phyloP scores from a whole-genome alignment of 2,888 invertebrate genomes.

The Xestia rhomboidea region DNA sequence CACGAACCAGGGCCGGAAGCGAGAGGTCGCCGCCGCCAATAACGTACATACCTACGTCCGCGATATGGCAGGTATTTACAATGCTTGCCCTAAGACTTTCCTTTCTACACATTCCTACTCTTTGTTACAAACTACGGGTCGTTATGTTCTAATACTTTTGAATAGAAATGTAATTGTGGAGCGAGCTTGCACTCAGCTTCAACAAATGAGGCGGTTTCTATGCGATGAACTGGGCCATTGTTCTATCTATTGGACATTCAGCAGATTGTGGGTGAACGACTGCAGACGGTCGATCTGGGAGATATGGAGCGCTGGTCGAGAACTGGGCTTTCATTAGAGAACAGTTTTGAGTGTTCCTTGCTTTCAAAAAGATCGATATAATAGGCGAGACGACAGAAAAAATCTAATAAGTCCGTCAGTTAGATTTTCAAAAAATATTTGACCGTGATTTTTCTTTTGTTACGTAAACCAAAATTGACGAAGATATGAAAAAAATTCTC shows the following conservation, averaged over 20 bases:
- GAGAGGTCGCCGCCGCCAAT: no score
- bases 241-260: slow-evolving; percentile 28
- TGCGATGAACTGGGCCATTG: slow-evolving; percentile 22
- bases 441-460: no score
- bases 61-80: not conserved
- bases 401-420: no score
- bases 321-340: not conserved
- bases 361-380: not conserved
- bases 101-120: slow-evolving; percentile 21
- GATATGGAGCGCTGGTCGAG: not conserved
- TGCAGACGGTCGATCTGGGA: not conserved
- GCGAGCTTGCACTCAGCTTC: slow-evolving; percentile 31
- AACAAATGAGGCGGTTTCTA: slow-evolving; percentile 42
- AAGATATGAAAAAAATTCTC: no score
- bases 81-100: not conserved
- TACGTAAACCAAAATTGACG: no score
- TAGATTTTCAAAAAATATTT: no score
- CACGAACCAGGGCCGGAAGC: no score
- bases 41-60: not conserved
- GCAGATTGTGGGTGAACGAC: slow-evolving; percentile 7
- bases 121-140: slow-evolving; percentile 2
- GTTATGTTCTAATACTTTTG: slow-evolving; percentile 54
- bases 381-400: no score
- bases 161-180: slow-evolving; percentile 33
- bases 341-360: not conserved